Evolutionary conservation across 2,113 vertebrate species (phyloP), one percentile per base, ranked within the genome.

Genomic region (Dendrocopos noguchii): DNA sequence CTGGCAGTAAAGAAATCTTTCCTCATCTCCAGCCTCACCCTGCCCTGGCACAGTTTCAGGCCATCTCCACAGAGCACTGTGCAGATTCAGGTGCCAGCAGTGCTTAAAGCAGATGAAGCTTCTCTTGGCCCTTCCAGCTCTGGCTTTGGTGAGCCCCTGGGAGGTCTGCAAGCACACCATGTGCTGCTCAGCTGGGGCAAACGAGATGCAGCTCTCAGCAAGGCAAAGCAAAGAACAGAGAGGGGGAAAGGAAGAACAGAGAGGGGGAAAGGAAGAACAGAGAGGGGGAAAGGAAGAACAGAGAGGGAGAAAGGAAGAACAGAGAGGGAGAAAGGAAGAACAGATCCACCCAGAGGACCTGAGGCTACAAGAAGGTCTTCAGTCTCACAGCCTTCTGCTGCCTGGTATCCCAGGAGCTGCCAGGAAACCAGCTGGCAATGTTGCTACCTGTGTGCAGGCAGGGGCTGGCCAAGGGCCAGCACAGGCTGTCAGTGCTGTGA

Each of bases 71-170:
- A 50, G 47, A 20, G 39, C 0, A 0, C 15, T 66, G 76, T 39
- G 65, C 1, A 3, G 27, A 28, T 36, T 22, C 47, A 52, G 1
- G 0, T 1, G 0, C 86, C 80, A 50, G 18, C 4, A 12, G 20
- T 21, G 3, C 67, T 87, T 79, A 64, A 84, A 90, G 36, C 15
- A 36, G 10, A 33, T 52, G 6, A 93, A 57, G 10, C 22, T 31
- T 64, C 74, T 66, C n/a, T 56, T 61, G 13, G 46, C 31, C 14
- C 13, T 77, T 71, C 73, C 50, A 72, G 6, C 27, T 66, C 66
- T 71, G n/a, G 17, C 28, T 78, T 84, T 75, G 72, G 31, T n/a
- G 13, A 25, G 28, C 39, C 22, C 19, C 3, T 29, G 65, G 15
- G 64, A 46, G 22, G 3, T n/a, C 33, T 81, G 28, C 47, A 67